phyloP scores from a whole-genome alignment of 2,113 vertebrate species.

The Nesoenas mayeri region DNA sequence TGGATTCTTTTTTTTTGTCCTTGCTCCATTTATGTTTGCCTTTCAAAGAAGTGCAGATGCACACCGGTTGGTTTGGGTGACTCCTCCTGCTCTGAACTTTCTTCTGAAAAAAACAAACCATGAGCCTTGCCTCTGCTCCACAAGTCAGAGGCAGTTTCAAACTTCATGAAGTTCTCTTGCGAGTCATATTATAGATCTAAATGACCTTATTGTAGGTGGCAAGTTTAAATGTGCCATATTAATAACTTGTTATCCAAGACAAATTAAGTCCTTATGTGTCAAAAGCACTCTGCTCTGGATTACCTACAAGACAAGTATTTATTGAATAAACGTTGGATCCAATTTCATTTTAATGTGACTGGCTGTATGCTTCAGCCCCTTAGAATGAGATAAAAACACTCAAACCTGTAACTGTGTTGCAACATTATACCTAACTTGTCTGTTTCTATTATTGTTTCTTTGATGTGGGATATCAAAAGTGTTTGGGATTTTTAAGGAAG shows the following conservation, averaged over 20 bases:
- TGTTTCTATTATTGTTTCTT: constrained; percentile 75
- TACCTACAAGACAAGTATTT: constrained; percentile 84
- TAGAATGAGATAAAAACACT: constrained; percentile 76
- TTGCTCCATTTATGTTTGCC: constrained; percentile 4
- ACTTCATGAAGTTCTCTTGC: constrained; percentile 57
- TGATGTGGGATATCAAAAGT: constrained; percentile 58
- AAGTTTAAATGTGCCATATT: constrained; percentile 81
- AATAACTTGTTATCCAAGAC: constrained; percentile 83
- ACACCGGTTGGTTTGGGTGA: constrained; percentile 14
- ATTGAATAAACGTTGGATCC: constrained; percentile 84
- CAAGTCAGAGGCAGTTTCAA: not conserved
- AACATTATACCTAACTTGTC: constrained; percentile 78
- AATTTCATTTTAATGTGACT: constrained; percentile 84
- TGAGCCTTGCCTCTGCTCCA: not conserved
- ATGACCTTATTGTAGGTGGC: constrained; percentile 75
- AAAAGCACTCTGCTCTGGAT: constrained; percentile 79
- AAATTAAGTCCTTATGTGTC: constrained; percentile 85
- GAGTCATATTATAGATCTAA: constrained; percentile 65
- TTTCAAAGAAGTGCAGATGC: constrained; percentile 41
- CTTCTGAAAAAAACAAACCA: not conserved
- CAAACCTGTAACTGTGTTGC: constrained; percentile 64
- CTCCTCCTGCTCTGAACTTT: constrained; percentile 21
- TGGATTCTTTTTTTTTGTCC: not conserved
- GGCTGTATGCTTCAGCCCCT: constrained; percentile 74
- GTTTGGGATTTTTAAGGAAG: not conserved